Percentiles rank a stretch among this genome's conserved stretches.
phyloP scores from a whole-genome alignment of 2,888 invertebrate genomes.

The Plusia festucae region DNA sequence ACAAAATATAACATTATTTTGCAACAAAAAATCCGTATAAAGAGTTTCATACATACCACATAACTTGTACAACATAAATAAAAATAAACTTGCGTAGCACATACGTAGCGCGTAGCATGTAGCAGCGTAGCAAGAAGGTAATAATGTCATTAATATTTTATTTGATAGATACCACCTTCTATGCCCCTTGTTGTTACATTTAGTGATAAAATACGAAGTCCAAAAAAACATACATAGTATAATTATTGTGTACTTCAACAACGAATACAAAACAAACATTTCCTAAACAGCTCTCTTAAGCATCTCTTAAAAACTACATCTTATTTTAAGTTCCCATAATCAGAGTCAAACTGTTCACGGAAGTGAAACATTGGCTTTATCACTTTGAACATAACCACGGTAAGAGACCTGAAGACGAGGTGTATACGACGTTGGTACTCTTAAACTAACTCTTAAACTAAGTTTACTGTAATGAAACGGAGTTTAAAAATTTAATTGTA shows the following conservation, averaged over 20 bases:
- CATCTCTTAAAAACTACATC: neutral
- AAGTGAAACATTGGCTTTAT: neutral
- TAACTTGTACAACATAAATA: neutral
- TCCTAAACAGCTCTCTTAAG: no score
- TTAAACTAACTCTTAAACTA: conserved; percentile 16
- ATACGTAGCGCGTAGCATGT: neutral
- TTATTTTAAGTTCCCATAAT: neutral
- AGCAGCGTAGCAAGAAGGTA: neutral
- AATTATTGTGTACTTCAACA: no score
- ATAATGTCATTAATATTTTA: neutral
- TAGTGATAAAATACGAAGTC: no score
- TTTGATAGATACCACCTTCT: no score
- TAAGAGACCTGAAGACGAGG: neutral
- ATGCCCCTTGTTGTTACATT: no score
- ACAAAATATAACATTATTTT: no score
- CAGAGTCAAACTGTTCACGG: neutral
- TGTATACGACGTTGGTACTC: conserved; percentile 26
- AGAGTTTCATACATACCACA: neutral
- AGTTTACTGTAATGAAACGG: conserved; percentile 19
- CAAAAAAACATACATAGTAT: no score
- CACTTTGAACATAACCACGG: neutral
- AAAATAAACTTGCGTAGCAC: conserved; percentile 1
- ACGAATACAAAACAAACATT: no score
- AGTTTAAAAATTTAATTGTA: conserved; percentile 45
- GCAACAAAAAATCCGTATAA: neutral